These are phyloP conservation scores for Stichopus chloronotus DNA, from an alignment of 35 echinoderm and acorn worm genomes.

Conservation along the genomic window DNA sequence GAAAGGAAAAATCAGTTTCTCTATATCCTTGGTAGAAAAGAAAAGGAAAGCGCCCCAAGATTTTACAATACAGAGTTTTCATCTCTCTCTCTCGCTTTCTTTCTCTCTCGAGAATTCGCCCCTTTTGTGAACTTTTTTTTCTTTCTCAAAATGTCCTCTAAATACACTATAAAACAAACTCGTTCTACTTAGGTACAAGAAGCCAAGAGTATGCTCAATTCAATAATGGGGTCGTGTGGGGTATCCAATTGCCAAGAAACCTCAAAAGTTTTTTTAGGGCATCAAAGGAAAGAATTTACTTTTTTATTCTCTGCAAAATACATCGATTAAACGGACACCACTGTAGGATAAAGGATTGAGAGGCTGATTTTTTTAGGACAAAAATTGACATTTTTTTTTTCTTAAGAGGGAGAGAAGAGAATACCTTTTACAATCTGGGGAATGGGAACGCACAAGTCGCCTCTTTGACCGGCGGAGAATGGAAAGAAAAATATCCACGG, in stretches of 20 bases:
- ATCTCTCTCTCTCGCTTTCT: no score
- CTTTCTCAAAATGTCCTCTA: not conserved
- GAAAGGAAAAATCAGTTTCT: not conserved
- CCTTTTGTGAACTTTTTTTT: constrained; percentile 25
- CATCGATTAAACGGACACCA: constrained; percentile 36
- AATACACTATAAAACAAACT: constrained; percentile 16
- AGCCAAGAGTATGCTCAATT: constrained; percentile 7
- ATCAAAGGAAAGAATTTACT: constrained; percentile 20
- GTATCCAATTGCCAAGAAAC: constrained; percentile 31
- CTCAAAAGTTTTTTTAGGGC: constrained; percentile 12
- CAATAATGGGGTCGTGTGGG: not conserved
- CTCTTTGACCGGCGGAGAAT: not conserved
- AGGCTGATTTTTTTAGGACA: not conserved
- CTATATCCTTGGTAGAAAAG: not conserved
- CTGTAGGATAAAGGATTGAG: constrained; percentile 1
- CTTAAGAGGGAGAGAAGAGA: not conserved
- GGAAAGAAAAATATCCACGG: constrained; percentile 22
- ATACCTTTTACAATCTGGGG: not conserved
- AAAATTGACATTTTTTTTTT: not conserved
- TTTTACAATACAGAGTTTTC: not conserved
- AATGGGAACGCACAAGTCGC: constrained; percentile 36
- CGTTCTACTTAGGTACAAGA: constrained; percentile 46
- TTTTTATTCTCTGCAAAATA: constrained; percentile 19
- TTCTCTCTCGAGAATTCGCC: constrained; percentile 18
- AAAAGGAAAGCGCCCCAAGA: constrained; percentile 12